These are phyloP conservation scores for Actenoides lindsayi DNA, from an alignment of 2,113 vertebrate genomes.

Conservation along the genomic window DNA sequence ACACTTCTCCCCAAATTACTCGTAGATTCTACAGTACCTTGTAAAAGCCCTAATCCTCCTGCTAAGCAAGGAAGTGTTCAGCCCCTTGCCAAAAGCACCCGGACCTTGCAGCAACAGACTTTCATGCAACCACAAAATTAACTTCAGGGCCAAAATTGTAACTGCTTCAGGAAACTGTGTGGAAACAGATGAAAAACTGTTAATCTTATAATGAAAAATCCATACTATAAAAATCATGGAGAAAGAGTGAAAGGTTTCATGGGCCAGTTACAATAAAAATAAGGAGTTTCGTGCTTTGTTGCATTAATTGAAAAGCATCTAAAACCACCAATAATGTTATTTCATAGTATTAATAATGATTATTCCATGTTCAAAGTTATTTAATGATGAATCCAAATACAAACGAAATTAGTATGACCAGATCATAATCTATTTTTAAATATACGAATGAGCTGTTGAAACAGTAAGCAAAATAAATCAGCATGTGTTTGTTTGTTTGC, in stretches of 20 bases:
- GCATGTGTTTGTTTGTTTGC: conserved; percentile 35
- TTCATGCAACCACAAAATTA: not conserved
- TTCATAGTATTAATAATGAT: conserved; percentile 27
- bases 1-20: not conserved
- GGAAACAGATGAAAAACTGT: conserved; percentile 46
- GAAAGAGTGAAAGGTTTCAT: conserved; percentile 16
- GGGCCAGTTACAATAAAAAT: not conserved
- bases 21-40: not conserved
- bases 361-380: conserved; percentile 29
- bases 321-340: conserved; percentile 4
- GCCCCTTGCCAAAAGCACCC: not conserved
- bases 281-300: not conserved
- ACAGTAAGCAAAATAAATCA: conserved; percentile 29
- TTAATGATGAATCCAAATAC: conserved; percentile 23
- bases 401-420: conserved; percentile 43
- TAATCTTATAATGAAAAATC: conserved; percentile 47
- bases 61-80: not conserved
- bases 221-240: conserved; percentile 8
- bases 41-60: not conserved
- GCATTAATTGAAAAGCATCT: conserved; percentile 48
- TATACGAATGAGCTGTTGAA: conserved; percentile 6
- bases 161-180: conserved; percentile 23
- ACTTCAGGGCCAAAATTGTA: conserved; percentile 16
- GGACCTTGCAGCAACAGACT: not conserved
- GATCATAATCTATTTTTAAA: conserved; percentile 48